These are phyloP conservation scores for Acomys russatus DNA, from an alignment of 2,797 vertebrate species.

Conservation along the genomic window DNA sequence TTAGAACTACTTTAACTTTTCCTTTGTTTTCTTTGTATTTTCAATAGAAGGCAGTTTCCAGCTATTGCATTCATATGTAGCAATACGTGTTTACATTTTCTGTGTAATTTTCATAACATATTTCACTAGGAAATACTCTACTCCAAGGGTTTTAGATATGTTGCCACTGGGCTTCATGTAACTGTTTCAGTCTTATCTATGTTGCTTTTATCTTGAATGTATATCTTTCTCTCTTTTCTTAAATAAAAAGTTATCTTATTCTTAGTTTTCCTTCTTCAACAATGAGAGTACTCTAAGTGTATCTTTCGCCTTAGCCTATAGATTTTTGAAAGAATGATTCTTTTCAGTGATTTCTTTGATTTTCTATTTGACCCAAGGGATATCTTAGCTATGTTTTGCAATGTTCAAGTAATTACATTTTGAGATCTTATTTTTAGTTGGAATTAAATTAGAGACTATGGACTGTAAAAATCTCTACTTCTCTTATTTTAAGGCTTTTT, in stretches of 20 bases:
- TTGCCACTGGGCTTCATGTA: not conserved
- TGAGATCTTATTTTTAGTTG: not conserved
- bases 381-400: not conserved
- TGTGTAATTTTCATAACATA: not conserved
- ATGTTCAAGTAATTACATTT: not conserved
- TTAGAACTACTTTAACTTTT: conserved; percentile 2
- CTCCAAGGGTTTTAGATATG: conserved; percentile 1
- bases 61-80: not conserved
- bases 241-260: not conserved
- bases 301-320: not conserved
- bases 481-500: not conserved
- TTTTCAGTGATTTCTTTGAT: not conserved
- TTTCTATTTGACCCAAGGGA: not conserved
- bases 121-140: not conserved
- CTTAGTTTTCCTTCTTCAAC: not conserved
- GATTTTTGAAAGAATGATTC: not conserved
- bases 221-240: not conserved
- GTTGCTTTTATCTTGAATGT: not conserved
- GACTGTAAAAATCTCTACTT: not conserved
- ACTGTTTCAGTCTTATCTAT: not conserved
- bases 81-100: conserved; percentile 1
- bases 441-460: not conserved
- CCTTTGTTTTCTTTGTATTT: not conserved
- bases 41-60: not conserved
- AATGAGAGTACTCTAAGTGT: not conserved